phyloP scores from a whole-genome alignment of 2,888 invertebrate genomes.

The Artemia sp. region DNA sequence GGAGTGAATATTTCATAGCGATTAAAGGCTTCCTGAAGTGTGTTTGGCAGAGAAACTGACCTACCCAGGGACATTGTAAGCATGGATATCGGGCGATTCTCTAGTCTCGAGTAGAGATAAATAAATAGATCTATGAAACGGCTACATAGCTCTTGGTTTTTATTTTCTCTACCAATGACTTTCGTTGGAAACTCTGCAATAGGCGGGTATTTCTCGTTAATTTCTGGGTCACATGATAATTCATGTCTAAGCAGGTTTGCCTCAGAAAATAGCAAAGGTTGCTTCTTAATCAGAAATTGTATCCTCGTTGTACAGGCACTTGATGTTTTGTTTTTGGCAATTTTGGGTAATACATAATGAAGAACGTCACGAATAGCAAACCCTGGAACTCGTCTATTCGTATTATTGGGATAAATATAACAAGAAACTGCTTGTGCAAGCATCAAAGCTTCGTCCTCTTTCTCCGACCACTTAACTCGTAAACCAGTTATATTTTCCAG shows the following conservation, averaged over 20 bases:
- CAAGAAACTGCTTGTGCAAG: constrained; percentile 44
- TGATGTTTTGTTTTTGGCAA: constrained; percentile 48
- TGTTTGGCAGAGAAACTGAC: background rate
- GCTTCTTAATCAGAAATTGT: constrained; percentile 42
- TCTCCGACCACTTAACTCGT: constrained; percentile 44
- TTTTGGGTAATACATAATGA: constrained; percentile 28
- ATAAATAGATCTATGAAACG: background rate
- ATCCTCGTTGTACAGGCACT: constrained; percentile 47
- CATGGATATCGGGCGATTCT: background rate
- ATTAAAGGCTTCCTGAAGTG: background rate
- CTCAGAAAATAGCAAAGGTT: background rate
- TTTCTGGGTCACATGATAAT: background rate
- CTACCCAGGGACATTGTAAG: background rate
- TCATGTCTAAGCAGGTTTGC: background rate
- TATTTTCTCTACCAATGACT: too few species aligned
- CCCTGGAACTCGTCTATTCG: constrained; percentile 25
- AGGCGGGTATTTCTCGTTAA: background rate
- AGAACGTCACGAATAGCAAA: constrained; percentile 29
- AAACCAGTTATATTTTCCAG: too few species aligned
- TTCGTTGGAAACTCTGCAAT: background rate
- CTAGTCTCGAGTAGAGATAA: background rate
- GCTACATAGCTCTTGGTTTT: too few species aligned
- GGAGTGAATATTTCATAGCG: background rate
- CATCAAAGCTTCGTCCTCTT: constrained; percentile 50
- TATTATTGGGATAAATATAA: constrained; percentile 22